Percentiles rank a stretch among this genome's conserved stretches.
Conservation (phyloP, 2,888 invertebrate species). For the Xanthostigma xanthostigma region DNA sequence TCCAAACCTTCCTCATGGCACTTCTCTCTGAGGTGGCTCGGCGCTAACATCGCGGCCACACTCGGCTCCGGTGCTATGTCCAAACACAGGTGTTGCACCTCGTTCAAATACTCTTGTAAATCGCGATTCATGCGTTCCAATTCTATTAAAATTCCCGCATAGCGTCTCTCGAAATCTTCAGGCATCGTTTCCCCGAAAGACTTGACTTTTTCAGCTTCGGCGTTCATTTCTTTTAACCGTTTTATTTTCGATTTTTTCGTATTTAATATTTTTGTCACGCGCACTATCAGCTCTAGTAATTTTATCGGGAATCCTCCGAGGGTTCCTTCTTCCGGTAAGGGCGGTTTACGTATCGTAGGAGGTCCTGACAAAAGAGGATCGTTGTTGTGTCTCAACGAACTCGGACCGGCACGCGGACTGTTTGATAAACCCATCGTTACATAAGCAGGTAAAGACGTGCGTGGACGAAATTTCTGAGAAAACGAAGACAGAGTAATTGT, state of each 20-base stretch:
- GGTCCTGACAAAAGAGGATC: conserved; percentile 56
- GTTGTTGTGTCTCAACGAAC: conserved; percentile 32
- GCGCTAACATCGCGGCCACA: conserved; percentile 73
- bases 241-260: conserved; percentile 70
- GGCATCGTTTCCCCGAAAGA: conserved; percentile 65
- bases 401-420: conserved; percentile 25
- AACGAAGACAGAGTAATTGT: conserved; percentile 76
- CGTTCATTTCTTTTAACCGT: conserved; percentile 71
- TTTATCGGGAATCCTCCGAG: conserved; percentile 74
- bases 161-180: conserved; percentile 80
- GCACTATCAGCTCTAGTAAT: conserved; percentile 72
- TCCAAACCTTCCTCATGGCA: conserved; percentile 72
- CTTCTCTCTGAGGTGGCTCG: conserved; percentile 74
- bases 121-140: conserved; percentile 84
- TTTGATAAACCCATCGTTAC: conserved; percentile 32
- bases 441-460: conserved; percentile 43
- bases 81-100: conserved; percentile 69
- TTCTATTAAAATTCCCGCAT: conserved; percentile 76
- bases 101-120: conserved; percentile 69
- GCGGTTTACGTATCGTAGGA: conserved; percentile 23
- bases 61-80: conserved; percentile 81
- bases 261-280: conserved; percentile 70
- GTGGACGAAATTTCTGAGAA: conserved; percentile 62
- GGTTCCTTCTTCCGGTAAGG: conserved; percentile 30
- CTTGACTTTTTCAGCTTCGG: conserved; percentile 75